phyloP scores from a whole-genome alignment of 2,797 vertebrate genomes.

The Anabas testudineus region DNA sequence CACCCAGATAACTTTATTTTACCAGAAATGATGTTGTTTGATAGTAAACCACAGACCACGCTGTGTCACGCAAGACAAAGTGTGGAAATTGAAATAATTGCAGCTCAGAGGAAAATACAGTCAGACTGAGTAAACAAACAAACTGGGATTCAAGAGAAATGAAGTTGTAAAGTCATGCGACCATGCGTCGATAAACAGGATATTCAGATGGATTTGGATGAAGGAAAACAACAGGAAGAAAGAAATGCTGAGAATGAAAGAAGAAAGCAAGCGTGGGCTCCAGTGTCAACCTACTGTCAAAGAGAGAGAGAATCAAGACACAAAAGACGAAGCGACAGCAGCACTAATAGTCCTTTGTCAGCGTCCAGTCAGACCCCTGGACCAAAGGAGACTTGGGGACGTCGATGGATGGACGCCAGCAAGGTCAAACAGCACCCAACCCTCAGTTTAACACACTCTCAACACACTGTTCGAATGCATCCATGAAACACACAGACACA shows the following conservation, averaged over 20 bases:
- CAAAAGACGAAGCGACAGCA: conserved; percentile 45
- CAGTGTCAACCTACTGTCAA: conserved; percentile 59
- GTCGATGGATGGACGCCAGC: conserved; percentile 69
- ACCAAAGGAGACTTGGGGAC: conserved; percentile 41
- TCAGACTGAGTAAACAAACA: neutral
- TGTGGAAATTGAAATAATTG: neutral
- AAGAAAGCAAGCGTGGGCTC: conserved; percentile 25
- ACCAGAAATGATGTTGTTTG: neutral
- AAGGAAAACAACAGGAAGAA: no score
- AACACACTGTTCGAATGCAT: conserved; percentile 2
- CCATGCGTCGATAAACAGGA: neutral
- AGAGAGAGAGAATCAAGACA: conserved; percentile 29
- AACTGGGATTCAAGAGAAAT: neutral
- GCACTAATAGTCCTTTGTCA: conserved; percentile 65
- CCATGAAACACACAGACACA: conserved; percentile 34
- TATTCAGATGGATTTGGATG: no score
- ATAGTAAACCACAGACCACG: neutral
- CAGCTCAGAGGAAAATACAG: neutral
- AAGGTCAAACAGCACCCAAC: conserved; percentile 57
- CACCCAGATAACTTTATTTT: neutral
- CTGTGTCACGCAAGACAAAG: neutral
- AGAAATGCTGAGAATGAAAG: conserved; percentile 24
- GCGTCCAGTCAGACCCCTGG: conserved; percentile 65
- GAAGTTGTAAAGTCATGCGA: neutral
- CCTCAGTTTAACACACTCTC: conserved; percentile 45